A percentile compares a stretch with the other conserved stretches of the same genome.
Evolutionary conservation across 2,797 vertebrate species (phyloP).

Genomic region (Cossypha dichroa): DNA sequence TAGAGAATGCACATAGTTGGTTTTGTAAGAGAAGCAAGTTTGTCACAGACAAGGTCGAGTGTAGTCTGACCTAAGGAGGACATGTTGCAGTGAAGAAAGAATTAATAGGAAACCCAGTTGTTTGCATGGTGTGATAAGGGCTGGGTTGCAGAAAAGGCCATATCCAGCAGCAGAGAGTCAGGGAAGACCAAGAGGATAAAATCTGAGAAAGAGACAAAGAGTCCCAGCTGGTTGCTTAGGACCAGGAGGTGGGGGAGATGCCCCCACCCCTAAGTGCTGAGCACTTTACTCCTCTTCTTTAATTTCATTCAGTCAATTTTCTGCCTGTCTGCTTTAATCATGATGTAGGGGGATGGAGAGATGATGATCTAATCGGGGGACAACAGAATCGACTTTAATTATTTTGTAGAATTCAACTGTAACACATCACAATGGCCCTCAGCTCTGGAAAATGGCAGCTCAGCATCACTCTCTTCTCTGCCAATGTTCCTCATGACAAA

Average conservation of each 20-base stretch:
- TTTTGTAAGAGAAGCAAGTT: neutral
- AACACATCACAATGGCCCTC: neutral
- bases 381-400: neutral
- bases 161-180: neutral
- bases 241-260: neutral
- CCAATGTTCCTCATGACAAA: neutral
- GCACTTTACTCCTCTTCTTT: neutral
- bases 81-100: neutral
- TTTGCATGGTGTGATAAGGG: neutral
- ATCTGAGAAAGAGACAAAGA: neutral
- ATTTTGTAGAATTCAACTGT: neutral
- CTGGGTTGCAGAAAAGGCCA: neutral
- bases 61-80: neutral
- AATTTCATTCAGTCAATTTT: neutral
- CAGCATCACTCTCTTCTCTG: neutral
- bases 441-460: neutral
- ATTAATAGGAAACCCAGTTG: neutral
- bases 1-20: neutral
- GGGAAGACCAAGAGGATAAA: neutral
- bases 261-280: neutral
- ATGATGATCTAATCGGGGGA: neutral
- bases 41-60: neutral
- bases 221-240: neutral
- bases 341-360: neutral
- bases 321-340: neutral